phyloP scores from a whole-genome alignment of 2,113 vertebrate species.

The Pangasianodon hypophthalmus region DNA sequence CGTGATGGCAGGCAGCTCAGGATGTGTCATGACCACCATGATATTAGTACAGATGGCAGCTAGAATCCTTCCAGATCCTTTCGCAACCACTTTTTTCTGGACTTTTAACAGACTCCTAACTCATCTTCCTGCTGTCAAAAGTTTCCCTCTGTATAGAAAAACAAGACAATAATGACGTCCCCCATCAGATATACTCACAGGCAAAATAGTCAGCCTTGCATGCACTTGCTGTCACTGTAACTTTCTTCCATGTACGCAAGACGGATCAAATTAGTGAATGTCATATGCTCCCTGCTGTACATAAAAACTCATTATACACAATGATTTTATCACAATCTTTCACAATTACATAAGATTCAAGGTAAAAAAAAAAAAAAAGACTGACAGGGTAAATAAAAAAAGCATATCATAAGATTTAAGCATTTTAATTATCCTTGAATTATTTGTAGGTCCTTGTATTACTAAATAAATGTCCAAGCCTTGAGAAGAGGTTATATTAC shows the following conservation, averaged over 20 bases:
- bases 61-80: constrained; percentile 35
- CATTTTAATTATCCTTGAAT: background rate
- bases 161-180: constrained; percentile 21
- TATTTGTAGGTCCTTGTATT: background rate
- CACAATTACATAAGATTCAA: constrained; percentile 35
- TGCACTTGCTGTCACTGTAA: constrained; percentile 11
- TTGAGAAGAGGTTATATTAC: background rate
- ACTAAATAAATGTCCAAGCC: background rate
- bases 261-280: background rate
- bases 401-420: background rate
- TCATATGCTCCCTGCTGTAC: constrained; percentile 28
- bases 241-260: background rate
- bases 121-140: constrained; percentile 55
- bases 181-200: constrained; percentile 17
- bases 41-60: constrained; percentile 16
- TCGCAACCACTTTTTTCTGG: background rate
- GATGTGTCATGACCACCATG: constrained; percentile 59
- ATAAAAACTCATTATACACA: constrained; percentile 35
- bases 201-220: constrained; percentile 18
- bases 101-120: constrained; percentile 40
- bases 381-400: background rate
- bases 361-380: background rate
- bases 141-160: constrained; percentile 41
- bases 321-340: background rate
- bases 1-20: constrained; percentile 38